These are phyloP conservation scores for Luidia sarsii DNA, from an alignment of 53 echinoderm and acorn worm species.

Conservation along the genomic window DNA sequence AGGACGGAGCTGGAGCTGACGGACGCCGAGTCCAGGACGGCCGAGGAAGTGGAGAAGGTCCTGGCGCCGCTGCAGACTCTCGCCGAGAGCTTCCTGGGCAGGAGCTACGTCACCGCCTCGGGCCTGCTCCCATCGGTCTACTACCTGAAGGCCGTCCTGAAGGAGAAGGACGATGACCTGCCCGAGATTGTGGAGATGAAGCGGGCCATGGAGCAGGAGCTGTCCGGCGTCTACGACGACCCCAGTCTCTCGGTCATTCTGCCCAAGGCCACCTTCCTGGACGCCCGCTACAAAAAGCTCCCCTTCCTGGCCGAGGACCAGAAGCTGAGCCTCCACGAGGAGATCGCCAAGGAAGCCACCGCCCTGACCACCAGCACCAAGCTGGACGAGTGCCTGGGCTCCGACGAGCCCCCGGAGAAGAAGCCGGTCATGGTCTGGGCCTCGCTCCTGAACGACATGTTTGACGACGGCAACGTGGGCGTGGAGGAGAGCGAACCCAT, in stretches of 20 bases:
- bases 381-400: neutral
- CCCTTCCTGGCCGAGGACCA: slow-evolving; percentile 37
- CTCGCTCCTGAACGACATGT: slow-evolving; percentile 38
- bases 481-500: slow-evolving; percentile 19
- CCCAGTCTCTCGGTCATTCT: slow-evolving; percentile 31
- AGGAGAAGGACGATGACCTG: slow-evolving; percentile 27
- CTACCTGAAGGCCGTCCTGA: slow-evolving; percentile 44
- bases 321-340: slow-evolving; percentile 27
- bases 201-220: slow-evolving; percentile 42
- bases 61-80: slow-evolving; percentile 45
- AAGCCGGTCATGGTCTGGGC: slow-evolving; percentile 39
- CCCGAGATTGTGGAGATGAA: slow-evolving; percentile 46
- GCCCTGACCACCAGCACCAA: slow-evolving; percentile 16
- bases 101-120: slow-evolving; percentile 29
- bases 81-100: slow-evolving; percentile 31
- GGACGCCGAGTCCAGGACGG: slow-evolving; percentile 19
- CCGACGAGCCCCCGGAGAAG: slow-evolving; percentile 33
- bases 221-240: slow-evolving; percentile 22
- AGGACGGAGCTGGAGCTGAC: slow-evolving; percentile 34
- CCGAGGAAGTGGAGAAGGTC: slow-evolving; percentile 44
- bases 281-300: slow-evolving; percentile 47
- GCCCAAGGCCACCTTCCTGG: slow-evolving; percentile 41
- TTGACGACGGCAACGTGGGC: slow-evolving; percentile 31
- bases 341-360: slow-evolving; percentile 28
- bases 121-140: slow-evolving; percentile 36